Conservation (phyloP, 2,888 invertebrate species). For the Barypeithes pellucidus region DNA sequence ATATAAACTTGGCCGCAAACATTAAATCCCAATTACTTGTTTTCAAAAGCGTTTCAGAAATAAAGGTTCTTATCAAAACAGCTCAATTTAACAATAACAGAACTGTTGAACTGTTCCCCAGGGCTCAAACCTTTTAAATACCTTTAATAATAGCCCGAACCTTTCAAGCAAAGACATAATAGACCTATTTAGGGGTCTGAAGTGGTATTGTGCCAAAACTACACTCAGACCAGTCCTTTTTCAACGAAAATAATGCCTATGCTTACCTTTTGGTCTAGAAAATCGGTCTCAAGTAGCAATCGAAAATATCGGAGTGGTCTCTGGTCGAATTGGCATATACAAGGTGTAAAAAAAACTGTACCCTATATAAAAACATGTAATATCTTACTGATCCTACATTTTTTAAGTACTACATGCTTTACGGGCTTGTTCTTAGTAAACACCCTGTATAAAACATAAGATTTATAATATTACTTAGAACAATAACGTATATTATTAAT, state of each 20-base stretch:
- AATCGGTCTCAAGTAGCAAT: constrained; percentile 10
- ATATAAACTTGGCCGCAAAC: neutral
- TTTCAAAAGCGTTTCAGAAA: constrained; percentile 16
- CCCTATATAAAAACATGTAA: no score
- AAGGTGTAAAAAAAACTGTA: neutral
- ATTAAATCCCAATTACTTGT: constrained; percentile 8
- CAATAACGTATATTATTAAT: constrained; percentile 6
- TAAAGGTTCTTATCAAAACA: constrained; percentile 40
- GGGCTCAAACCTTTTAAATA: constrained; percentile 37
- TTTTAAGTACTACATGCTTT: no score
- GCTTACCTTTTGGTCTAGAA: constrained; percentile 20
- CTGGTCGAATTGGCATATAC: neutral
- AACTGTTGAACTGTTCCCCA: constrained; percentile 32
- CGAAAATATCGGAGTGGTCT: neutral
- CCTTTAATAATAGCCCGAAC: constrained; percentile 39
- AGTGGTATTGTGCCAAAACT: constrained; percentile 37
- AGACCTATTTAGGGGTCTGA: constrained; percentile 37
- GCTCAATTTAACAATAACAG: constrained; percentile 37
- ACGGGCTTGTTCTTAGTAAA: no score
- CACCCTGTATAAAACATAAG: neutral
- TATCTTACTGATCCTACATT: no score
- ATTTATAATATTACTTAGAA: neutral
- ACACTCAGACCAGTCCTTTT: constrained; percentile 33
- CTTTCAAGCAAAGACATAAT: constrained; percentile 42
- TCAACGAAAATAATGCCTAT: constrained; percentile 23